A percentile compares a stretch with the other conserved stretches of the same genome.
Conservation (phyloP, 2,888 invertebrate species). For the Tiphia femorata region DNA sequence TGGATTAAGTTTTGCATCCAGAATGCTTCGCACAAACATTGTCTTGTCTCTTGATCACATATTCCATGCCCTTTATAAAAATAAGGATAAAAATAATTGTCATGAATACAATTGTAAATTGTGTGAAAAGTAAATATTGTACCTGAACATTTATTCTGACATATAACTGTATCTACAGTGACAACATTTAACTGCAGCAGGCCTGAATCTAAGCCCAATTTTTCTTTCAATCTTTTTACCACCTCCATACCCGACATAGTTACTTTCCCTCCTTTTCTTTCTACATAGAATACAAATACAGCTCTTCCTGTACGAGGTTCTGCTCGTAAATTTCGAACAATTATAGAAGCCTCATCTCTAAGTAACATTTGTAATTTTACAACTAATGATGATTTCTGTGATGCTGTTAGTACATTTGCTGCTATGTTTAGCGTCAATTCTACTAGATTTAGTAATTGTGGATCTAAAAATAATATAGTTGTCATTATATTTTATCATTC, state of each 20-base stretch:
- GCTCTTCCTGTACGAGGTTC: constrained; percentile 71
- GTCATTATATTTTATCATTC: background rate
- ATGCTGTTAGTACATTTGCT: constrained; percentile 76
- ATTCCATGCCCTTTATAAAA: constrained; percentile 78
- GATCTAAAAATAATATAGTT: constrained; percentile 72
- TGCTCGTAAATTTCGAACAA: constrained; percentile 69
- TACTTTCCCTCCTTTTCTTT: constrained; percentile 70
- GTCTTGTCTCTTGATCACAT: constrained; percentile 86
- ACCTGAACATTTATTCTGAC: constrained; percentile 93
- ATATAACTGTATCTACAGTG: constrained; percentile 85
- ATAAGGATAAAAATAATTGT: constrained; percentile 2
- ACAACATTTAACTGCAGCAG: constrained; percentile 81
- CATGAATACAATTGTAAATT: background rate
- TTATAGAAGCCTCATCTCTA: constrained; percentile 77
- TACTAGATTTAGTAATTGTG: constrained; percentile 80
- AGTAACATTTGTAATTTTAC: constrained; percentile 86
- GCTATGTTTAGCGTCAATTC: constrained; percentile 86
- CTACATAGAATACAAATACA: constrained; percentile 77
- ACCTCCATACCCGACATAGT: constrained; percentile 75
- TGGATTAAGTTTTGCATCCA: constrained; percentile 93
- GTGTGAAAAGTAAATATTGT: constrained; percentile 10
- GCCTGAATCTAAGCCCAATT: constrained; percentile 78
- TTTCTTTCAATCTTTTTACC: constrained; percentile 77
- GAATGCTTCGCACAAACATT: constrained; percentile 93
- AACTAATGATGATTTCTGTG: constrained; percentile 81